phyloP scores from a whole-genome alignment of 1,140 invertebrate species.

The Coboldia fuscipes region DNA sequence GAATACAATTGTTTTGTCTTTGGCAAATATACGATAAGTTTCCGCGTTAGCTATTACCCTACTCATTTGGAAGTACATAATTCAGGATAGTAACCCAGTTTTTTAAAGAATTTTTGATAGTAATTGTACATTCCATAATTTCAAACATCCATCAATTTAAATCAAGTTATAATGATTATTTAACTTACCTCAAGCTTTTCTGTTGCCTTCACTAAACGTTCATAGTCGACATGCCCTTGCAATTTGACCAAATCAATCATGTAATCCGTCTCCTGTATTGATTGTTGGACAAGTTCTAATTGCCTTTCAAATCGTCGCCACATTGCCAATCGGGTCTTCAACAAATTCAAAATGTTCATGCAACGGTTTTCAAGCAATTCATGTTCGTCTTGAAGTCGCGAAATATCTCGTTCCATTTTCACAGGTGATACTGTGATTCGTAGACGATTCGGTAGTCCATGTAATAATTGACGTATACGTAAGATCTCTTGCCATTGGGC shows the following conservation, averaged over 20 bases:
- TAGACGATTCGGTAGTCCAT: constrained; percentile 47
- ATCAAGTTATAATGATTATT: not conserved
- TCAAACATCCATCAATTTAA: not conserved
- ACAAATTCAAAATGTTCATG: constrained; percentile 33
- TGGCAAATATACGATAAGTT: no score
- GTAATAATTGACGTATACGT: constrained; percentile 43
- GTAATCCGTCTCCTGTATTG: constrained; percentile 58
- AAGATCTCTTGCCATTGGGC: constrained; percentile 54
- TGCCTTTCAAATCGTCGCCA: constrained; percentile 56
- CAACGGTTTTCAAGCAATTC: constrained; percentile 43
- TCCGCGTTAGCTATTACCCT: no score
- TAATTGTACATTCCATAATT: no score
- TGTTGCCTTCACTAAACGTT: constrained; percentile 53
- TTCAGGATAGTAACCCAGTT: no score
- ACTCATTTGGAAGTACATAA: no score
- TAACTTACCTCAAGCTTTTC: constrained; percentile 51
- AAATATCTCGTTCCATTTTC: constrained; percentile 48
- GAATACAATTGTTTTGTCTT: no score
- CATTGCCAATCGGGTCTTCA: constrained; percentile 37
- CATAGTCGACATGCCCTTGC: constrained; percentile 59
- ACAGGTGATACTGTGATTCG: constrained; percentile 50
- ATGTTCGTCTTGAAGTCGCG: constrained; percentile 47
- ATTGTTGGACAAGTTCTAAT: constrained; percentile 52
- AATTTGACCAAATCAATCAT: constrained; percentile 65
- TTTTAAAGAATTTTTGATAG: no score